phyloP scores from a whole-genome alignment of 2,888 invertebrate genomes.

The Schizotus pectinicornis region DNA sequence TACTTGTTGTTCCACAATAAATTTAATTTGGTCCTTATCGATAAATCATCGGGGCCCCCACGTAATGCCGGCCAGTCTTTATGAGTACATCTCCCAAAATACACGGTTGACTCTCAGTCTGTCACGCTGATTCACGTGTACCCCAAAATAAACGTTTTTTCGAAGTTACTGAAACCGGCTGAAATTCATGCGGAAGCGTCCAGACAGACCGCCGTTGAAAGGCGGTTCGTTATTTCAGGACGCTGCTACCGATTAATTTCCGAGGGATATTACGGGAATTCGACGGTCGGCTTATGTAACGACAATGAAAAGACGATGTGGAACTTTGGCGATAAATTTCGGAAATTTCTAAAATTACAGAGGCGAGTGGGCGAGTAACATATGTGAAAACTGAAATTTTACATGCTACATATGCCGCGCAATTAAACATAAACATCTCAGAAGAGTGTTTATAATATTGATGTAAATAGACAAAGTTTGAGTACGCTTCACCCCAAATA shows the following conservation, averaged over 20 bases:
- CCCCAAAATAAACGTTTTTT: background rate
- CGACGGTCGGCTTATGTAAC: constrained; percentile 13
- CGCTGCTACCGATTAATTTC: too few species aligned
- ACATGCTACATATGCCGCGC: constrained; percentile 26
- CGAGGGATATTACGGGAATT: constrained; percentile 12
- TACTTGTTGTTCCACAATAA: background rate
- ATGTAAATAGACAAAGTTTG: too few species aligned
- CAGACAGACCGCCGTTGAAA: too few species aligned
- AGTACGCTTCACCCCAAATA: too few species aligned
- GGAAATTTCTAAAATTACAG: constrained; percentile 18
- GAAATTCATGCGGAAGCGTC: too few species aligned
- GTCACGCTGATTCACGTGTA: background rate
- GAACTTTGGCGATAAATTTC: constrained; percentile 14
- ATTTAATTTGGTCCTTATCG: constrained; percentile 17
- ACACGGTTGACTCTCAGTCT: constrained; percentile 9
- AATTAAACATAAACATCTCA: constrained; percentile 29
- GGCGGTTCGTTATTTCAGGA: too few species aligned
- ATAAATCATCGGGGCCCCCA: constrained; percentile 23
- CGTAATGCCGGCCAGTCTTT: constrained; percentile 13
- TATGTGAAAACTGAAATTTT: constrained; percentile 25
- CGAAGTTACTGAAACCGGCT: background rate
- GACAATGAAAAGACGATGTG: constrained; percentile 6
- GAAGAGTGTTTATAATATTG: background rate
- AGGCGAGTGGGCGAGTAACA: constrained; percentile 9
- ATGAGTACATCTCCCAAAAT: constrained; percentile 14